Conservation (phyloP, 2,113 vertebrate genomes). For the Piprites chloris region DNA sequence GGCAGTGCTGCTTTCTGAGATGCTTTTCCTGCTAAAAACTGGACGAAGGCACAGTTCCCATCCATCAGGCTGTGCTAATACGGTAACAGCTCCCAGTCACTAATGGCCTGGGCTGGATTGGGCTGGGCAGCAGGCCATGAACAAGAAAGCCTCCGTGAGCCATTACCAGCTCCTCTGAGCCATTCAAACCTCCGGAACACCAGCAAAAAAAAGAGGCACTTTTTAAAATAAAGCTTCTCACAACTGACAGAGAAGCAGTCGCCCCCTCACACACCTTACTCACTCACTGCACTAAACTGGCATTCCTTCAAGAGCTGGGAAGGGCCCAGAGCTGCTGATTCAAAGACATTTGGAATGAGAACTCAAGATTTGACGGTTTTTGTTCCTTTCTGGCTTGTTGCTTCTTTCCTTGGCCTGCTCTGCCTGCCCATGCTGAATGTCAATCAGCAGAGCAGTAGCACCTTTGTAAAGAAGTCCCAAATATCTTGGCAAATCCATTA, state of each 20-base stretch:
- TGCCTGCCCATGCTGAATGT: conserved; percentile 20
- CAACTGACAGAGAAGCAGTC: conserved; percentile 37
- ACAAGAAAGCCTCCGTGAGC: neutral
- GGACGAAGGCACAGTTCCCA: neutral
- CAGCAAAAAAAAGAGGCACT: neutral
- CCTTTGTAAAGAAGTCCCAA: neutral
- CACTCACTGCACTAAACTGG: conserved; percentile 16
- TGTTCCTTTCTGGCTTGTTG: conserved; percentile 21
- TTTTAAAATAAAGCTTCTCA: conserved; percentile 23
- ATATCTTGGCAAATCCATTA: neutral
- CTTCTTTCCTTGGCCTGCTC: neutral
- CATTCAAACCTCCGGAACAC: neutral
- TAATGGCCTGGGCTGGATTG: neutral
- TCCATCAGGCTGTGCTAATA: neutral
- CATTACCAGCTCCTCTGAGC: neutral
- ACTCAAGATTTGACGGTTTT: neutral
- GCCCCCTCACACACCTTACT: conserved; percentile 49
- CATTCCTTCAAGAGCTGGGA: conserved; percentile 32
- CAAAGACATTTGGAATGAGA: conserved; percentile 22
- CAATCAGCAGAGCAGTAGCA: neutral
- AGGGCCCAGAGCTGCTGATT: conserved; percentile 44
- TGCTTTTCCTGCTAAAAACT: neutral
- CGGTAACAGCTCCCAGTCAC: neutral
- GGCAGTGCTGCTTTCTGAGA: neutral
- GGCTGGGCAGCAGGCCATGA: neutral